Evolutionary conservation across 2,797 vertebrate genomes (phyloP), one percentile per base, ranked within the genome.

Genomic region (Chloroceryle inda): DNA sequence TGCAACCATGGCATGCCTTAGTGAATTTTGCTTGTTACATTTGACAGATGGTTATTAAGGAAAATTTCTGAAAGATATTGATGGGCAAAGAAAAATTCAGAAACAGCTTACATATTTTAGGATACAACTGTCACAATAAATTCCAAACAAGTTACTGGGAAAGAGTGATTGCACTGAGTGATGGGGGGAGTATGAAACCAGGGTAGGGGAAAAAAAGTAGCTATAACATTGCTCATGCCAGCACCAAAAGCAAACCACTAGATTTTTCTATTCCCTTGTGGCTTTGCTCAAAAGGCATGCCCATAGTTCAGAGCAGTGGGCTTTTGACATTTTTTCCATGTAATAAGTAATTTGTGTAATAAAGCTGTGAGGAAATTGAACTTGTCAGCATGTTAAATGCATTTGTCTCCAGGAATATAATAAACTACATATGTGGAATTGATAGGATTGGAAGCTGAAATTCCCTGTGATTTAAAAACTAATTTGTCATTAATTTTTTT

Each of bases 291-390:
- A 89, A 96, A 94, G 74, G 27, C 67, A 53, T 52, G 47, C 73
- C 94, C 76, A 62, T 72, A 68, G 85, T 93, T 96, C 85, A 88
- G 88, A 73, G 92, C 69, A 78, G 47, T 42, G 94, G 90, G 74
- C 92, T 96, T 91, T 94, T 97, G 95, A 93, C 91, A 87, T 97
- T 98, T 97, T 82, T 97, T 55, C 84, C 85, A 91, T 76, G 92
- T 92, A 97, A 85, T 81, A 94, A 97, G 92, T 96, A 96, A 98
- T 97, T 97, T 97, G 95, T 90, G 84, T 95, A 97, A 98, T 97
- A 96, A 97, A 98, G 93, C 96, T 92, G 42, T 67, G 76, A 94
- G 97, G 93, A 98, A 98, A 97, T 98, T 89, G 97, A 95, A 97
- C 78, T 94, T 98, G 98, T 96, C 98, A 97, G 97, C 23, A 73